Percentiles rank a stretch among this genome's conserved stretches.
Evolutionary conservation across 2,797 vertebrate genomes (phyloP).

Genomic region (Mus spretus): DNA sequence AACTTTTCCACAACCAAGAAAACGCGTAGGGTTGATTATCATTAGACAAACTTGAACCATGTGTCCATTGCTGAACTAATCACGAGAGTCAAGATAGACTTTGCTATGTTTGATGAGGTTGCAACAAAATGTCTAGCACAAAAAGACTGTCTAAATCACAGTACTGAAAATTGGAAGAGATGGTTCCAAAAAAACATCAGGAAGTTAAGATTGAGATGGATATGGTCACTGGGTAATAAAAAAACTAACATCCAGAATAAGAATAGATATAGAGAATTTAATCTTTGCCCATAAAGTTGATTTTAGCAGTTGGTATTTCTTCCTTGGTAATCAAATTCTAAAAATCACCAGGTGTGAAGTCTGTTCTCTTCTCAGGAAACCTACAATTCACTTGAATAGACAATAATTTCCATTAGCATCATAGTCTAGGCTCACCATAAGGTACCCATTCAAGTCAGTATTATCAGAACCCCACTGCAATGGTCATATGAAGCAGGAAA

Average conservation of each 20-base stretch:
- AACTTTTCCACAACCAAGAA: conserved; percentile 56
- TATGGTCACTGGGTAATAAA: conserved; percentile 60
- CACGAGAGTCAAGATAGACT: conserved; percentile 57
- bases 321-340: conserved; percentile 62
- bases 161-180: conserved; percentile 49
- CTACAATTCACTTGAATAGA: conserved; percentile 64
- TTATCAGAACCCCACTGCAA: conserved; percentile 36
- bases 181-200: conserved; percentile 64
- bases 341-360: conserved; percentile 18
- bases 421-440: conserved; percentile 23
- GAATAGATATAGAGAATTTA: conserved; percentile 35
- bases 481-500: conserved; percentile 31
- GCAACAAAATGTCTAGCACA: conserved; percentile 54
- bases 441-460: neutral
- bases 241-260: conserved; percentile 20
- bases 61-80: conserved; percentile 57
- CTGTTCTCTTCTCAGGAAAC: conserved; percentile 39
- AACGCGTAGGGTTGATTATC: conserved; percentile 53
- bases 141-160: conserved; percentile 25
- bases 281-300: conserved; percentile 52
- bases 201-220: conserved; percentile 58
- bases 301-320: conserved; percentile 60
- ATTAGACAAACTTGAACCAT: conserved; percentile 67
- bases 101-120: conserved; percentile 54
- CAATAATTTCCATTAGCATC: conserved; percentile 37